Conservation (phyloP, 2,888 invertebrate species). For the Drosophila lutescens region DNA sequence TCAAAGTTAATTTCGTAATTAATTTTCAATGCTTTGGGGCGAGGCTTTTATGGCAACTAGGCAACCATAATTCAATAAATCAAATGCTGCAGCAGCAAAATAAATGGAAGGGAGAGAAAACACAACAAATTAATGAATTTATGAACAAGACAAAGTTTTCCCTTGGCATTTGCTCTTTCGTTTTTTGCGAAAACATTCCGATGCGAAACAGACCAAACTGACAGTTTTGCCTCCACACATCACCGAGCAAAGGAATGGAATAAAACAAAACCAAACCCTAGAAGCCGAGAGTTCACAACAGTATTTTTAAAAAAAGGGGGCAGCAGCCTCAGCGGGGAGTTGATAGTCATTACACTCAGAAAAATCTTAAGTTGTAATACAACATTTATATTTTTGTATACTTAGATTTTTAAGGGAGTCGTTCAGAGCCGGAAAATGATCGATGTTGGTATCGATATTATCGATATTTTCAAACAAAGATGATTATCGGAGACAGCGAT, state of each 20-base stretch:
- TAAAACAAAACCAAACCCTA: slow-evolving; percentile 17
- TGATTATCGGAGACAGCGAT: no score
- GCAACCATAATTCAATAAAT: slow-evolving; percentile 78
- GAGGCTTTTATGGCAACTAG: slow-evolving; percentile 66
- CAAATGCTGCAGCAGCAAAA: slow-evolving; percentile 70
- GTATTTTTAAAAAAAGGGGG: slow-evolving; percentile 1
- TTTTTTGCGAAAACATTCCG: slow-evolving; percentile 43
- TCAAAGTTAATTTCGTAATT: slow-evolving; percentile 74
- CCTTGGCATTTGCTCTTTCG: slow-evolving; percentile 58
- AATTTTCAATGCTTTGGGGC: slow-evolving; percentile 72
- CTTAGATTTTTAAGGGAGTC: no score
- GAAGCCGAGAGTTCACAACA: slow-evolving; percentile 50
- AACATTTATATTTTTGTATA: no score
- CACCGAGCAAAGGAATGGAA: slow-evolving; percentile 52
- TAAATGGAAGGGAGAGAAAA: slow-evolving; percentile 1
- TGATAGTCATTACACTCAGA: not conserved
- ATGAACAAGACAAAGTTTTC: slow-evolving; percentile 74
- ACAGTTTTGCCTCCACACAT: slow-evolving; percentile 58
- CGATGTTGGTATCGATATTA: no score
- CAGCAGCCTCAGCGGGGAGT: slow-evolving; percentile 32
- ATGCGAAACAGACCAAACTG: slow-evolving; percentile 35
- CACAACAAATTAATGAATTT: slow-evolving; percentile 78
- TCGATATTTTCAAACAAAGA: no score
- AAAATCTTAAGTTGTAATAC: not conserved
- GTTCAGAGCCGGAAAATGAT: no score